phyloP scores from a whole-genome alignment of 2,113 vertebrate genomes.

The Ceuthmochares aereus region DNA sequence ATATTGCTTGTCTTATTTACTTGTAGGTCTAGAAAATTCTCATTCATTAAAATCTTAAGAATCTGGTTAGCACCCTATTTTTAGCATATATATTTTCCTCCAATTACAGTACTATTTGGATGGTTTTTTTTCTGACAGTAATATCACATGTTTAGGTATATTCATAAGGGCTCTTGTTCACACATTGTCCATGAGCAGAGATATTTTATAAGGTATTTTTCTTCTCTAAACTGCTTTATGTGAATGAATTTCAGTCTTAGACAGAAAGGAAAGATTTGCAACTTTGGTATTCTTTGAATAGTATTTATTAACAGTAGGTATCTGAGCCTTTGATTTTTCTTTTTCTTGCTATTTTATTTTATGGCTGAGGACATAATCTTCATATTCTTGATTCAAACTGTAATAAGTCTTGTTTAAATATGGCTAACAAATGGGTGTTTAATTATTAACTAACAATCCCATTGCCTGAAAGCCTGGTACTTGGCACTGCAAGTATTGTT shows the following conservation, averaged over 20 bases:
- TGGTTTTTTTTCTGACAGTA: not conserved
- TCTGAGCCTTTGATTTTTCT: not conserved
- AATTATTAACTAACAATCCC: conserved; percentile 33
- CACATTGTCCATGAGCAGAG: not conserved
- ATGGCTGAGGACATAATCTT: not conserved
- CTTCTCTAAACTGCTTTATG: not conserved
- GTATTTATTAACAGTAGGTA: not conserved
- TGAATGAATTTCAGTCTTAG: not conserved
- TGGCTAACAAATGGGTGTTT: conserved; percentile 9
- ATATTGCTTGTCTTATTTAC: not conserved
- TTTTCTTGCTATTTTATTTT: not conserved
- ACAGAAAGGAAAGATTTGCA: not conserved
- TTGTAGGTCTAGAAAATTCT: not conserved
- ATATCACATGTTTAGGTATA: not conserved
- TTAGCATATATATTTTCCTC: not conserved
- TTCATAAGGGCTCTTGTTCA: not conserved
- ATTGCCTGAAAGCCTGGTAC: conserved; percentile 6
- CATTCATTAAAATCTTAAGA: not conserved
- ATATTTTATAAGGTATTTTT: not conserved
- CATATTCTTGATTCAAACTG: not conserved
- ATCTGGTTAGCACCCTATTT: not conserved
- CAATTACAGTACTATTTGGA: not conserved
- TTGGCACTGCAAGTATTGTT: not conserved
- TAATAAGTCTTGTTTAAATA: conserved; percentile 5
- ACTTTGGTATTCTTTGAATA: not conserved